A percentile compares a stretch with the other conserved stretches of the same genome.
phyloP scores from a whole-genome alignment of 2,888 invertebrate genomes.

The Steinernema scapterisci region DNA sequence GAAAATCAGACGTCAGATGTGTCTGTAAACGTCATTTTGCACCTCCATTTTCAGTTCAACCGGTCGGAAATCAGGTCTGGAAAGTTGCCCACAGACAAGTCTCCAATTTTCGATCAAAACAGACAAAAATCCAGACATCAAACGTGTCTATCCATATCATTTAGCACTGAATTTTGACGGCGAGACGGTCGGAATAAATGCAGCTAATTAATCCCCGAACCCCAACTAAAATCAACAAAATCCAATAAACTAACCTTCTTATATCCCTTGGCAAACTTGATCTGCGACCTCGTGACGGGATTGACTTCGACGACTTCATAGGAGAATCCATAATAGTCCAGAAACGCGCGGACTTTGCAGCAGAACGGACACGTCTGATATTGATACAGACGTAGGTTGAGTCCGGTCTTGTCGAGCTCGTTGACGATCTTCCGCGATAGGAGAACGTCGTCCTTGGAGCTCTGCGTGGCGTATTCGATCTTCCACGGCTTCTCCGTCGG shows the following conservation, averaged over 20 bases:
- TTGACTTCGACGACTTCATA: conserved; percentile 97
- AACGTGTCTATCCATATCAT: no score
- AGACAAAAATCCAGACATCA: no score
- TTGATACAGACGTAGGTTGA: conserved; percentile 87
- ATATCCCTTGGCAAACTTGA: conserved; percentile 80
- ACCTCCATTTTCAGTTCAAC: no score
- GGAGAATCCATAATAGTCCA: conserved; percentile 89
- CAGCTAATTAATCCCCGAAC: no score
- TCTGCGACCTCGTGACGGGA: conserved; percentile 86
- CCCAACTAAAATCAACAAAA: no score
- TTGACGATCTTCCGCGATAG: conserved; percentile 56
- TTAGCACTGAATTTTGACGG: no score
- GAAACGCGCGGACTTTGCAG: conserved; percentile 75
- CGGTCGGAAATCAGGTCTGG: no score
- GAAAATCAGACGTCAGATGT: neutral
- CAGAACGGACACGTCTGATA: conserved; percentile 82
- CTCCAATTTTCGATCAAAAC: no score
- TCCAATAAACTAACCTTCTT: conserved; percentile 85
- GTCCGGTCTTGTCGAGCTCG: conserved; percentile 60
- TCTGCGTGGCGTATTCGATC: conserved; percentile 35
- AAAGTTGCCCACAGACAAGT: no score
- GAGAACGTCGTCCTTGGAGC: conserved; percentile 36
- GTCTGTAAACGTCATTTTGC: neutral
- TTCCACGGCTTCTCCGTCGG: conserved; percentile 24
- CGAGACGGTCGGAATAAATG: no score